Base-by-base conservation (phyloP, 2,797 vertebrate species). In the Smutsia gigantea region DNA sequence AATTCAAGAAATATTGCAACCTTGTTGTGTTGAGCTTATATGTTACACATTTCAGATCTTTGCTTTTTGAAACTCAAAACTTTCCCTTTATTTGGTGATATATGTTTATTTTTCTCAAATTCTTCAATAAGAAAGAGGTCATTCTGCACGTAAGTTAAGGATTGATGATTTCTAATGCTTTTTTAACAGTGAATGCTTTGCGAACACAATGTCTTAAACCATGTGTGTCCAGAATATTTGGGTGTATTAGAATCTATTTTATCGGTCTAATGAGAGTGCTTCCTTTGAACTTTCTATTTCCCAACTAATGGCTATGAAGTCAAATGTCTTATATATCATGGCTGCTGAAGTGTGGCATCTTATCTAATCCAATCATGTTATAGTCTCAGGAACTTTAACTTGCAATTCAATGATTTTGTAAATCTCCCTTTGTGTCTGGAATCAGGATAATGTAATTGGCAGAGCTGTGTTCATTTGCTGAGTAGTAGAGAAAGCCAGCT, bases 401-500 rank as follows among this genome's bases (percentile, higher is more conserved):
- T 86, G 57, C 19, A 89, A 57, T 93, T 86, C 79, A 66, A 0
- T 90, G 31, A 88, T 95, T 96, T 39, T 75, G 13, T 83, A 94
- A 92, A 87, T 95, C 46, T 79, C 15, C 39, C 25, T 75, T 94
- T 91, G 25, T 61, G 18, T 64, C 55, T 78, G 5, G 11, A 78
- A 75, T 88, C 21, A 55, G 91, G 19, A 51, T 63, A 61, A 87
- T 81, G 13, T 83, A 66, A 79, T 57, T 46, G 83, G 13, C 25
- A 87, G 34, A 83, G 19, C 51, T 55, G 34, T 46, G 53, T 91
- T 86, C 8, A 15, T 82, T 51, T 82, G 25, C 13, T 71, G 31
- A 90, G 27, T 3, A 78, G 29, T 13, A 66, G 51, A 84, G 46
- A 79, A 81, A 53, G 17, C 2, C 23, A 90, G 51, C 66, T 83